Evolutionary conservation across 2,797 vertebrate genomes (phyloP), one percentile per base, ranked within the genome.

Genomic region (Atherinosoma microstoma): DNA sequence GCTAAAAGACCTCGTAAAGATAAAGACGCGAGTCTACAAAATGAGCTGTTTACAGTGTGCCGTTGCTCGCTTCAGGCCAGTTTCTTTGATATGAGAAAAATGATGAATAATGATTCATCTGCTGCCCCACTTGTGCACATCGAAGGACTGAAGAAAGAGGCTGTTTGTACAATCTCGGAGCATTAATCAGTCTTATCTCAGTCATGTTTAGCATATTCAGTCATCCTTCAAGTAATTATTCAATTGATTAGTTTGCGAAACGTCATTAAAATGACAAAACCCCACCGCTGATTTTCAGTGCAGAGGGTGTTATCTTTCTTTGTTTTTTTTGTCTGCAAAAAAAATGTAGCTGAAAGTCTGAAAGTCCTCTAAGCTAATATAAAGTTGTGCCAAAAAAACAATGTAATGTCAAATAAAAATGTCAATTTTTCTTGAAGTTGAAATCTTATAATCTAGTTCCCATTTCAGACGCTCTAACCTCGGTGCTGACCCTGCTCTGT

Each of bases 21-120:
- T 38, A 6, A 49, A 57, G 60, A 34, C 66, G 36, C 36, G 27
- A 1, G 58, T 36, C 2, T 30, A 16, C 29, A 40, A 67, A 73
- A 78, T 56, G 22, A 71, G 63, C 27, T n/a, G 38, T 76, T 56
- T 32, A 54, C 51, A 67, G 38, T 16, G 45, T 54, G 66, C 45
- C 64, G 47, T 45, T 70, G 2, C 78, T 62, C 45, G 62, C 79
- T 72, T 54, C 24, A 6, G 78, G 79, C 56, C n/a, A 34, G 1
- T 45, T 77, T 60, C 67, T 85, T 64, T 71, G 65, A 78, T 59
- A 4, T 64, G 66, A 18, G 34, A 61, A 74, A 58, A 70, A 68
- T 56, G 18, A 63, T 58, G 67, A 71, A 57, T 57, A 30, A 57
- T 56, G 60, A 73, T 73, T 74, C 58, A 62, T 83, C 57, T 42